A percentile compares a stretch with the other conserved stretches of the same genome.
These are phyloP conservation scores for Heterochromis multidens DNA, from an alignment of 2,113 vertebrate genomes.

Conservation along the genomic window DNA sequence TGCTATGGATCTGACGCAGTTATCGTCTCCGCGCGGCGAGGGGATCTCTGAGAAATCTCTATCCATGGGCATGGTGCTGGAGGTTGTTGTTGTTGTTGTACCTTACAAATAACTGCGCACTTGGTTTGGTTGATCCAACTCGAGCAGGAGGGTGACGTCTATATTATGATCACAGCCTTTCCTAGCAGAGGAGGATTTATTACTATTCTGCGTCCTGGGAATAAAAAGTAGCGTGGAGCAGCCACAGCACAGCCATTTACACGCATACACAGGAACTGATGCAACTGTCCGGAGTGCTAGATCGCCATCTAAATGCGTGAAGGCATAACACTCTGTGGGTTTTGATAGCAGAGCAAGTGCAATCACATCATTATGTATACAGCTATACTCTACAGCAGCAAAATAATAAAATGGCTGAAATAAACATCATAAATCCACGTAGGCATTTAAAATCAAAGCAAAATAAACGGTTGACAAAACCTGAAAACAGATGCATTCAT, in stretches of 20 bases:
- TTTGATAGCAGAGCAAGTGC: not conserved
- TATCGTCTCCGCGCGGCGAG: slow-evolving; percentile 39
- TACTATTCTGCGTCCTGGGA: slow-evolving; percentile 52
- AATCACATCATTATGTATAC: not conserved
- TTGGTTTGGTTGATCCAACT: slow-evolving; percentile 62
- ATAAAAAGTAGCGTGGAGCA: slow-evolving; percentile 53
- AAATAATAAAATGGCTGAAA: not conserved
- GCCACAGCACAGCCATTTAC: slow-evolving; percentile 38
- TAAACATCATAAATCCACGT: not conserved
- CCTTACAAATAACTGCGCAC: slow-evolving; percentile 78
- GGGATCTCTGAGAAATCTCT: slow-evolving; percentile 54
- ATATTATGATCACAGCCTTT: slow-evolving; percentile 70
- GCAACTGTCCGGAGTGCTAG: slow-evolving; percentile 35
- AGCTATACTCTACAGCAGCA: fast-evolving
- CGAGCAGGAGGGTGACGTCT: slow-evolving; percentile 77
- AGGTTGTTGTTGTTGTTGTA: slow-evolving; percentile 65
- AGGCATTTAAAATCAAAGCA: not conserved
- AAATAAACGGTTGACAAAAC: not conserved
- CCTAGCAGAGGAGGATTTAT: slow-evolving; percentile 55
- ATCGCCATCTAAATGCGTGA: slow-evolving; percentile 12
- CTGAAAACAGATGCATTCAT: not conserved
- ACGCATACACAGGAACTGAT: slow-evolving; percentile 60
- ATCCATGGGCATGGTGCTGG: slow-evolving; percentile 72
- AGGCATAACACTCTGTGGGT: not conserved
- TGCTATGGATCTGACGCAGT: slow-evolving; percentile 60